phyloP scores from a whole-genome alignment of 2,797 vertebrate species.

The Betta splendens region DNA sequence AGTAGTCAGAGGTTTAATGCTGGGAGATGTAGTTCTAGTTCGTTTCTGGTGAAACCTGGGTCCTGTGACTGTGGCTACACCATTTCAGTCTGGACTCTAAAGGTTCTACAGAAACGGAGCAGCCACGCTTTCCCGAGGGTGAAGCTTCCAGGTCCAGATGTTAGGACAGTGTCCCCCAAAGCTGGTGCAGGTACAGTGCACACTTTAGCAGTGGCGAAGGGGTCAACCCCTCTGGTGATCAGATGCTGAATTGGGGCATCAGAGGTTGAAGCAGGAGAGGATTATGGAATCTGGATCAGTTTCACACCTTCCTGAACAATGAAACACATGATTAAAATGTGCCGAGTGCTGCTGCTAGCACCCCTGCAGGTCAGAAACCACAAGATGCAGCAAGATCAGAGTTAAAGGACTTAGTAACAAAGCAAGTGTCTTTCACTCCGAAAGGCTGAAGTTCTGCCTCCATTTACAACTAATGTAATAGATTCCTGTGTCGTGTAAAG shows the following conservation, averaged over 20 bases:
- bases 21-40: slow-evolving; percentile 36
- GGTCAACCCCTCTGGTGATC: not conserved
- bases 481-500: too few species aligned
- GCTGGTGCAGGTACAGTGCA: not conserved
- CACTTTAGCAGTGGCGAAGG: slow-evolving; percentile 11
- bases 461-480: too few species aligned
- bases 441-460: too few species aligned
- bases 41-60: slow-evolving; percentile 1
- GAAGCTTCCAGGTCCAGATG: too few species aligned
- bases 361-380: too few species aligned
- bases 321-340: not conserved
- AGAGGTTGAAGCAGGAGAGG: slow-evolving; percentile 5
- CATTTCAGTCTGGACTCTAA: not conserved
- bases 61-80: too few species aligned
- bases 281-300: slow-evolving; percentile 9
- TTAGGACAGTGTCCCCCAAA: slow-evolving; percentile 8
- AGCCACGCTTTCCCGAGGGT: too few species aligned
- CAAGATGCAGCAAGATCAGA: too few species aligned
- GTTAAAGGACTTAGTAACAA: too few species aligned
- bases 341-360: too few species aligned
- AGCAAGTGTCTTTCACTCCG: too few species aligned
- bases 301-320: slow-evolving; percentile 25
- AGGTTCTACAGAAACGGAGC: not conserved
- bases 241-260: slow-evolving; percentile 1
- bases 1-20: not conserved